Evolutionary conservation across 2,113 vertebrate genomes (phyloP), one percentile per base, ranked within the genome.

Genomic region (Brachyhypopomus occidentalis): DNA sequence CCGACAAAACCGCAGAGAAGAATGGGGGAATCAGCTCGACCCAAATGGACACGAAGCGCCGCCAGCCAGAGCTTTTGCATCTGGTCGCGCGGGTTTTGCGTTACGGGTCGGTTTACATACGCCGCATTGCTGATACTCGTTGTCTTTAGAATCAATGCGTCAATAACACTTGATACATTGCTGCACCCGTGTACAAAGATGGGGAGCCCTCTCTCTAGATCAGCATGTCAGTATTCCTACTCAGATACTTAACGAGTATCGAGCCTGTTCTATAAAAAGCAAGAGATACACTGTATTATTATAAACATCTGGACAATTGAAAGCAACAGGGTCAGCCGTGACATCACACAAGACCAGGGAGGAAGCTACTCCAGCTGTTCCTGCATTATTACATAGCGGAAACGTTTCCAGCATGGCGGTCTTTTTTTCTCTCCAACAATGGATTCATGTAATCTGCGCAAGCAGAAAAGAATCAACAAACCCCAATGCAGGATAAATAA

Each of bases 1-100:
- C 73, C 84, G 79, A 86, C 77, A 85, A 84, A 81, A 85, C 72
- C 78, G 83, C 7, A 11, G 58, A 81, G 55, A 38, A 19, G 59
- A 34, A 25, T 3, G 55, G 48, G 36, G 66, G 58, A 60, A 41
- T 81, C 22, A 69, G 20, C 6, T 30, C 56, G 62, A 36, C 71
- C 60, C 60, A 23, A 64, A 41, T 17, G 20, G 56, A 25, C n/a
- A 67, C 66, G 19, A 22, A 67, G 25, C 5, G 63, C 25, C 25
- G 16, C 23, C 12, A 4, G 25, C 22, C 30, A 30, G 63, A 66
- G 9, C 30, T 30, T 3, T 30, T 3, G 30, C 30, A 30, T 30
- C 30, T 30, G 30, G 2, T 30, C 30, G 30, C 30, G 30, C 30
- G 30, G 30, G 30, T 30, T 30, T 30, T 30, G 30, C 30, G 30